Evolutionary conservation across 2,113 vertebrate genomes (phyloP), one percentile per base, ranked within the genome.

Genomic region (Harpagus bidentatus): DNA sequence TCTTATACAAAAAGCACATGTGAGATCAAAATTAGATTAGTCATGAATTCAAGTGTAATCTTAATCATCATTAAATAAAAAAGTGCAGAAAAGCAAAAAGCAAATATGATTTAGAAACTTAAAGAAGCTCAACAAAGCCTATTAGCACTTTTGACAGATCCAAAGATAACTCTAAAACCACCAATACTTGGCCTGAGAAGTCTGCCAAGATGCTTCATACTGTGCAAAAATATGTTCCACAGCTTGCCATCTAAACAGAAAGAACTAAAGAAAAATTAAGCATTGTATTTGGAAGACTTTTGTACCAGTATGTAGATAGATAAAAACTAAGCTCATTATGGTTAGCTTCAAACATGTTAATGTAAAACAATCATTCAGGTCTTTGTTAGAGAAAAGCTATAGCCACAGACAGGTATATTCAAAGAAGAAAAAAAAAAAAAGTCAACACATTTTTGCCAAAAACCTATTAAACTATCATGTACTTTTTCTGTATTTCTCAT

Each of bases 91-190:
- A 98, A 97, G 97, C 98, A 98, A 98, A 98, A 98, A 98, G 97
- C 97, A 98, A 98, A 98, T 97, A 98, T 88, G 97, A 98, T 98
- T 97, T 97, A 97, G 96, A 98, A 98, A 98, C 98, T 98, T 97
- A 98, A 97, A 98, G 98, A 96, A 98, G 98, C 97, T 97, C 97
- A 98, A 98, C 96, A 98, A 98, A 98, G 98, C 98, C 98, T 98
- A 98, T 98, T 98, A 98, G 98, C 98, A 98, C 98, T 98, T 98
- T 97, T 98, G 98, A 98, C 98, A 98, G 98, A 98, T 98, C 98
- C 98, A 98, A 98, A 98, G 98, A 98, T 98, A 98, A 98, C 98
- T 98, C 97, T 97, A 94, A 98, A 98, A 76, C 97, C 97, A 98
- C 97, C 97, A 98, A 98, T 98, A 98, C 98, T 98, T 98, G 98